These are phyloP conservation scores for Pangasius mekongensis DNA, from an alignment of 2,797 vertebrate species.

Conservation along the genomic window DNA sequence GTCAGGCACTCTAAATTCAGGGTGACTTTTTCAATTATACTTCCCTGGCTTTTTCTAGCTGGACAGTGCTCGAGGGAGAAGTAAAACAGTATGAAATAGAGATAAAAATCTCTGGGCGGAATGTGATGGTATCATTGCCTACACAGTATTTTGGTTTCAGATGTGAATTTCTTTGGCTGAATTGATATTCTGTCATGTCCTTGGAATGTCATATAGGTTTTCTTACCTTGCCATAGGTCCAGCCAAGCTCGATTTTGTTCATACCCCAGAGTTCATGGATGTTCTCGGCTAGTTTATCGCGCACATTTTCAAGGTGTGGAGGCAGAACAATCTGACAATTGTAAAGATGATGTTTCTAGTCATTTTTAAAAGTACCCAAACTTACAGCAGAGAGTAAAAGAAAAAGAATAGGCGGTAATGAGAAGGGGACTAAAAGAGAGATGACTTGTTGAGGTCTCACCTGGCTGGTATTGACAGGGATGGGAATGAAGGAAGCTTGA, in stretches of 20 bases:
- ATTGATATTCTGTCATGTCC: not conserved
- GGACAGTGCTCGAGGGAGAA: conserved; percentile 32
- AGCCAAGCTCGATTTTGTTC: conserved; percentile 99
- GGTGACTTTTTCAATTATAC: conserved; percentile 53
- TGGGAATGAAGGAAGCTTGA: conserved; percentile 95
- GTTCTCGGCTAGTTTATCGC: conserved; percentile 96
- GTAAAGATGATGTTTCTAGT: not conserved
- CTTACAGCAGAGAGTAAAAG: not conserved
- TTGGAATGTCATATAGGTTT: not conserved
- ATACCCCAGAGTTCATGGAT: conserved; percentile 99
- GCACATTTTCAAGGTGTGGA: conserved; percentile 93
- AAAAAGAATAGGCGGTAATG: not conserved
- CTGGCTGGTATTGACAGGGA: conserved; percentile 94
- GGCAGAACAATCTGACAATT: conserved; percentile 85
- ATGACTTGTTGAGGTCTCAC: conserved; percentile 67
- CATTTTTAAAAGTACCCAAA: not conserved
- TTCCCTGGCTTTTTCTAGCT: conserved; percentile 16
- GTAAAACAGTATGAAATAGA: conserved; percentile 32
- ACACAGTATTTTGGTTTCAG: not conserved
- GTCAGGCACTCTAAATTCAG: conserved; percentile 42
- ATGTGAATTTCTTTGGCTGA: conserved; percentile 9
- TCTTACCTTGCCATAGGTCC: conserved; percentile 94
- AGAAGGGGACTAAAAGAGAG: not conserved
- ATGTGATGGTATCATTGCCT: not conserved
- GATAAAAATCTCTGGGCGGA: conserved; percentile 26